These are phyloP conservation scores for Phoenicopterus ruber DNA, from an alignment of 2,113 vertebrate species.

Conservation along the genomic window DNA sequence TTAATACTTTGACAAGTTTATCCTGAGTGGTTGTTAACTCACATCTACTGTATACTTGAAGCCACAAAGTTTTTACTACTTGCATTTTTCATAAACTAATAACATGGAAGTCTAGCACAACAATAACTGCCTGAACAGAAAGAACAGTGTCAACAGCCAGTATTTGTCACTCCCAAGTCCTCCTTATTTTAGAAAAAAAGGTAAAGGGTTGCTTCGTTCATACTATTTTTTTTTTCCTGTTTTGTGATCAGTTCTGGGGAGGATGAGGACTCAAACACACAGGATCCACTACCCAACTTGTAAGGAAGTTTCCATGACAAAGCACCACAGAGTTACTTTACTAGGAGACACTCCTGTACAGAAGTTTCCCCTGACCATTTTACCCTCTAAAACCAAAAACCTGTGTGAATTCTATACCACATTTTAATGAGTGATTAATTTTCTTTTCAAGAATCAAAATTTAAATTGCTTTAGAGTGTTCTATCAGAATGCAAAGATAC, in stretches of 20 bases:
- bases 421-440: neutral
- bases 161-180: neutral
- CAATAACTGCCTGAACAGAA: constrained; percentile 37
- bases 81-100: constrained; percentile 40
- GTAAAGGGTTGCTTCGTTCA: neutral
- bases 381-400: neutral
- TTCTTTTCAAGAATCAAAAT: neutral
- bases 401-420: neutral
- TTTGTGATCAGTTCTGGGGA: neutral
- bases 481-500: neutral
- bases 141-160: constrained; percentile 37
- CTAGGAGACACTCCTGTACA: neutral
- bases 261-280: neutral
- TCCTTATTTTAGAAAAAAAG: neutral
- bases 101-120: constrained; percentile 48
- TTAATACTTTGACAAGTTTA: constrained; percentile 42
- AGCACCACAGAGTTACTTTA: neutral
- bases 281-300: neutral
- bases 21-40: constrained; percentile 44
- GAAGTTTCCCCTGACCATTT: neutral
- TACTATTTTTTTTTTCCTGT: neutral
- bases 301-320: constrained; percentile 1
- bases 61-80: constrained; percentile 31
- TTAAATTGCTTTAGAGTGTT: neutral
- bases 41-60: constrained; percentile 45